phyloP scores from a whole-genome alignment of 2,888 invertebrate genomes.

The Uropetala carovei region DNA sequence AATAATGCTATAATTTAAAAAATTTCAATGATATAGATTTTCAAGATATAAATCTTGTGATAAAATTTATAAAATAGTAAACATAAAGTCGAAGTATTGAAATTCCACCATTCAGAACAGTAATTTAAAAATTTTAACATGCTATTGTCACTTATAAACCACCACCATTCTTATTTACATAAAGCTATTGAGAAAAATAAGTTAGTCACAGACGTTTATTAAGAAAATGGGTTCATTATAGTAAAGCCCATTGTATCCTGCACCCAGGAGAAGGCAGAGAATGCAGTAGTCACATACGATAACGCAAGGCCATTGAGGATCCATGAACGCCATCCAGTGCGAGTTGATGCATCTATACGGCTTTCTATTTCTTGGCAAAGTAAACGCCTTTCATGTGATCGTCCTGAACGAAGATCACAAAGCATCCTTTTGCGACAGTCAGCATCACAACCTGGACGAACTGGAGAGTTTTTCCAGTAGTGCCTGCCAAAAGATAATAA shows the following conservation, averaged over 20 bases:
- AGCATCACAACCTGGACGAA: slow-evolving; percentile 87
- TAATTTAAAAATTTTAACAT: too few species aligned
- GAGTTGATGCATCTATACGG: slow-evolving; percentile 86
- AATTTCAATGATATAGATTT: too few species aligned
- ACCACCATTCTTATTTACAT: slow-evolving; percentile 31
- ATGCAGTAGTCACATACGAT: slow-evolving; percentile 83
- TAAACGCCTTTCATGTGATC: slow-evolving; percentile 90
- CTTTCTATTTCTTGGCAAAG: slow-evolving; percentile 90
- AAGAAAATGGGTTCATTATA: slow-evolving; percentile 60
- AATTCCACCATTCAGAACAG: too few species aligned
- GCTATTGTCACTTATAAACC: neutral
- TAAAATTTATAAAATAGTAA: too few species aligned
- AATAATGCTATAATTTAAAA: too few species aligned
- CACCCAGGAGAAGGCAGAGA: slow-evolving; percentile 68
- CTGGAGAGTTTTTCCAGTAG: slow-evolving; percentile 93
- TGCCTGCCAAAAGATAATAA: slow-evolving; percentile 77
- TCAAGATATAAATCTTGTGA: too few species aligned
- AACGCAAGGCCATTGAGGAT: slow-evolving; percentile 90
- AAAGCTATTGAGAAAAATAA: neutral
- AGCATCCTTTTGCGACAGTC: slow-evolving; percentile 91
- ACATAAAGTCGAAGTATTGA: too few species aligned
- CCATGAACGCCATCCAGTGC: slow-evolving; percentile 91
- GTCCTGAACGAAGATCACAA: slow-evolving; percentile 91
- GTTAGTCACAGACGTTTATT: slow-evolving; percentile 12
- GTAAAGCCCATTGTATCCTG: slow-evolving; percentile 66